phyloP scores from a whole-genome alignment of 2,888 invertebrate species.

The Eupithecia insigniata region DNA sequence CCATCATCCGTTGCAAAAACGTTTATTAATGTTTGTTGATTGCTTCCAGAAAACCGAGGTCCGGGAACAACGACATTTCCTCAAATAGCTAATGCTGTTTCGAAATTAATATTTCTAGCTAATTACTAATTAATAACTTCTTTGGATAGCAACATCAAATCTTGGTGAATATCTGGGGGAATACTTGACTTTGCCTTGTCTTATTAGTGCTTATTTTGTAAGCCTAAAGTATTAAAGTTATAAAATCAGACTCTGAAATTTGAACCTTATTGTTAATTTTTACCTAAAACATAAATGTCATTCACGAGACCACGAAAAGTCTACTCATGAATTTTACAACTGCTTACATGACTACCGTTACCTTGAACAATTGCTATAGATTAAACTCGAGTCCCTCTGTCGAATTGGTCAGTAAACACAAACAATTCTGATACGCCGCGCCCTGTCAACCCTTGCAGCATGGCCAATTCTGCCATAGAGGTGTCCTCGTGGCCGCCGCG shows the following conservation, averaged over 20 bases:
- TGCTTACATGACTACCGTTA: too few relatives aligned
- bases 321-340: background rate
- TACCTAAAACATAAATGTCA: too few relatives aligned
- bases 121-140: too few relatives aligned
- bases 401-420: background rate
- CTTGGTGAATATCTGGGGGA: too few relatives aligned
- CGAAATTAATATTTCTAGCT: background rate
- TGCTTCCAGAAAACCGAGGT: slow-evolving; percentile 15
- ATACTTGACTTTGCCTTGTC: too few relatives aligned
- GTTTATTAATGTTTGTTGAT: slow-evolving; percentile 28
- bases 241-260: too few relatives aligned
- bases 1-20: slow-evolving; percentile 29
- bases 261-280: too few relatives aligned
- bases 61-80: slow-evolving; percentile 1
- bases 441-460: background rate
- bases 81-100: background rate
- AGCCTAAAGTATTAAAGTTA: too few relatives aligned
- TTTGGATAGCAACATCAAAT: too few relatives aligned
- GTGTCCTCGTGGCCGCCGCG: background rate
- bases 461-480: background rate
- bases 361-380: background rate
- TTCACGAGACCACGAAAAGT: too few relatives aligned
- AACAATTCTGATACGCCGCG: background rate
- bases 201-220: too few relatives aligned
- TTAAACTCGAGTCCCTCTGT: background rate